Percentiles rank a stretch among this genome's conserved stretches.
Conservation (phyloP, 1,140 invertebrate genomes). For the Rhyacophila brunnea region DNA sequence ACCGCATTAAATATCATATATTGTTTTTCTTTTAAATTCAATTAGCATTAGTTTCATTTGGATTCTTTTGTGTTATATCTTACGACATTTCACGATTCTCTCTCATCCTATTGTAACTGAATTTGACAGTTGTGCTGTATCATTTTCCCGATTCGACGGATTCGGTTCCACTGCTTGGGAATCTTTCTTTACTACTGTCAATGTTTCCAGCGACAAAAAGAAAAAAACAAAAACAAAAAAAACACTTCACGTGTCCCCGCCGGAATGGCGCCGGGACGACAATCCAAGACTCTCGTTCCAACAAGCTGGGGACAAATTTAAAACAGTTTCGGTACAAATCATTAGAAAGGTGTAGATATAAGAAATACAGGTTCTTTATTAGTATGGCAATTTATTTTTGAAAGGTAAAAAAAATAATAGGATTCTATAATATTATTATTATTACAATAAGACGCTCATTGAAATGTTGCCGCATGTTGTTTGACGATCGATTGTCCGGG, state of each 20-base stretch:
- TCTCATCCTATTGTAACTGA: too few species aligned
- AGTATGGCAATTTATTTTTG: constrained; percentile 35
- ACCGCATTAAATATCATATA: too few species aligned
- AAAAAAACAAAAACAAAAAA: not conserved
- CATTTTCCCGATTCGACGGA: not conserved
- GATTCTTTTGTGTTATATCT: too few species aligned
- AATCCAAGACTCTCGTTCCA: too few species aligned
- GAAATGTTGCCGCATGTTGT: constrained; percentile 8
- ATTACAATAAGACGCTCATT: constrained; percentile 30
- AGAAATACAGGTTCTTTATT: constrained; percentile 32
- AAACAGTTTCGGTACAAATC: constrained; percentile 34
- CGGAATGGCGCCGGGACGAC: too few species aligned
- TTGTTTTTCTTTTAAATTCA: too few species aligned
- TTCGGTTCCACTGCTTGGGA: not conserved
- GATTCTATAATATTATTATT: constrained; percentile 23
- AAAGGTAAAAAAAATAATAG: constrained; percentile 30
- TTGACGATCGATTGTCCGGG: too few species aligned
- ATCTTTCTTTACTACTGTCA: not conserved
- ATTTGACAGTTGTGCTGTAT: too few species aligned
- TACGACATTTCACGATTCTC: too few species aligned
- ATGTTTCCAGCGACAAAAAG: constrained; percentile 11
- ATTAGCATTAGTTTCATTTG: too few species aligned
- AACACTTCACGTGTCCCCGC: too few species aligned
- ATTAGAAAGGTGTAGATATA: constrained; percentile 34
- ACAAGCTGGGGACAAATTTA: too few species aligned